Percentiles rank a stretch among this genome's conserved stretches.
Conservation (phyloP, 2,797 vertebrate genomes). For the Enteromius anoplus region DNA sequence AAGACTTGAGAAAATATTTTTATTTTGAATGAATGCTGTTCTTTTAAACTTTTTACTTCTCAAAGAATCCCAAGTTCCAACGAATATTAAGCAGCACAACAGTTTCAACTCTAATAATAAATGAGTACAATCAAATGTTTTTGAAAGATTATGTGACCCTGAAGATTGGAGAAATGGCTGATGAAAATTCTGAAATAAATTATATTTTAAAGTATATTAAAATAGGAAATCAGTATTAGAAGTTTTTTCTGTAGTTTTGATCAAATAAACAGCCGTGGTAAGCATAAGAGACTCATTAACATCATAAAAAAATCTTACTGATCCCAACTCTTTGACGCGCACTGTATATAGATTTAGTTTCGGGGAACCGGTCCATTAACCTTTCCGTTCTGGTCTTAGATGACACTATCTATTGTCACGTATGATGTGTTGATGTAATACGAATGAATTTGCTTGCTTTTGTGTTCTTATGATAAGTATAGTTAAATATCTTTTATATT, state of each 20-base stretch:
- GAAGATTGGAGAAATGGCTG: neutral
- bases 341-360: neutral
- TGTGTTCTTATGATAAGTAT: conserved; percentile 70
- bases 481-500: conserved; percentile 72
- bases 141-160: neutral
- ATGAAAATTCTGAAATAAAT: neutral
- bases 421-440: conserved; percentile 69
- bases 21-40: too few species aligned
- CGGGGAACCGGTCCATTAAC: conserved; percentile 71
- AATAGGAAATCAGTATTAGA: neutral
- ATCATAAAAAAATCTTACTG: neutral
- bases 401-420: conserved; percentile 57
- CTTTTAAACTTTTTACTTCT: too few species aligned
- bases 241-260: neutral
- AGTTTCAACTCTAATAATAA: neutral
- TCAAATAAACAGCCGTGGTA: neutral
- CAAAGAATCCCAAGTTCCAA: too few species aligned
- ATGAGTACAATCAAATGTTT: neutral
- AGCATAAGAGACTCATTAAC: neutral
- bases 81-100: neutral
- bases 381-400: conserved; percentile 59
- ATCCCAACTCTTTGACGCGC: neutral
- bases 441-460: conserved; percentile 75
- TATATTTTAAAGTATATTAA: neutral
- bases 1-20: too few species aligned